Evolutionary conservation across 30 jellyfish, hydroid and myxozoan species (phyloP).

Genomic region (Cassiopea andromeda): DNA sequence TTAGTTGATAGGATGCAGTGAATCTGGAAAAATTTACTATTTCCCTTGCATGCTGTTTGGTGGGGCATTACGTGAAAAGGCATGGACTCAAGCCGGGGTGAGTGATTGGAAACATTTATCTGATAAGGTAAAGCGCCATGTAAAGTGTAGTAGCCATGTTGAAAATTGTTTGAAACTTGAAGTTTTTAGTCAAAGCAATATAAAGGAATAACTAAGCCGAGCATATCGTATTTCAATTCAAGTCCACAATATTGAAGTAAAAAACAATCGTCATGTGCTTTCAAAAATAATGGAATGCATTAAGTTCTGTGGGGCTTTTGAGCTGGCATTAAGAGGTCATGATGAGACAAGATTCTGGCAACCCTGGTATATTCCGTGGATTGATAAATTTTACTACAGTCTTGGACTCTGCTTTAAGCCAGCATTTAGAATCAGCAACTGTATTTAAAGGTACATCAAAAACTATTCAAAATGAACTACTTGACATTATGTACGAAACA

Average conservation of each 20-base stretch:
- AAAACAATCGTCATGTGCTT: constrained; percentile 59
- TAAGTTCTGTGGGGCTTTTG: constrained; percentile 57
- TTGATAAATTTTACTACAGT: constrained; percentile 41
- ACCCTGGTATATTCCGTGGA: constrained; percentile 71
- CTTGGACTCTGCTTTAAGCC: constrained; percentile 40
- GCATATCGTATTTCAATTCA: constrained; percentile 45
- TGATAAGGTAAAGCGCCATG: constrained; percentile 53
- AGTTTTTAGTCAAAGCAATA: constrained; percentile 39
- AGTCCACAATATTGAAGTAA: no score
- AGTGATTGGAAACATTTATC: constrained; percentile 59
- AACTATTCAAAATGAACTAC: constrained; percentile 58
- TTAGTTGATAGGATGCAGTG: constrained; percentile 64
- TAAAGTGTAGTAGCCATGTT: constrained; percentile 26
- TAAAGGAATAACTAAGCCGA: constrained; percentile 24
- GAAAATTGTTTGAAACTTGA: constrained; percentile 60
- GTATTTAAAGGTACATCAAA: constrained; percentile 66
- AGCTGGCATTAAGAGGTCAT: constrained; percentile 77
- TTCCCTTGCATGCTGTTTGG: constrained; percentile 63
- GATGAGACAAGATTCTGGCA: constrained; percentile 52
- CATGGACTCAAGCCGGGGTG: constrained; percentile 52
- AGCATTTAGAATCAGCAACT: constrained; percentile 36
- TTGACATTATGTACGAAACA: constrained; percentile 49
- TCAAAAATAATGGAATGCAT: constrained; percentile 60
- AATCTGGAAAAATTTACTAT: constrained; percentile 32
- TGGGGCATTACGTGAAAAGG: constrained; percentile 17